Base-by-base conservation (phyloP, 1,140 invertebrate species). In the Aradophagus sp. region DNA sequence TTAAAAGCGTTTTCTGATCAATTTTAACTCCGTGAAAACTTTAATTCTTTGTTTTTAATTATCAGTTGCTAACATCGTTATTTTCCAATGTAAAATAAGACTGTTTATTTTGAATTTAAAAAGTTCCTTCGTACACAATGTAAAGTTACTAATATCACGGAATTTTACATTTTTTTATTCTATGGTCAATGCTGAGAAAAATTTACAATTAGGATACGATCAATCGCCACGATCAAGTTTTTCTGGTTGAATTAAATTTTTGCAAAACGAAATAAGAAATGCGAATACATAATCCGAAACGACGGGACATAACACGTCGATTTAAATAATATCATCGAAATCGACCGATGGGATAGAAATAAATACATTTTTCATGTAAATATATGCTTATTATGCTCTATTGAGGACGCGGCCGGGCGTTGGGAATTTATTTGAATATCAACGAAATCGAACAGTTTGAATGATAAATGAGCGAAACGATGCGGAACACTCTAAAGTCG, bases 381-480 rank as follows among this genome's bases (percentile, higher is more conserved):
- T 67, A 52, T 66, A 66, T 66, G 58, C 63, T 67, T 63, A 73
- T 73, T 73, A 67, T 58, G 69, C 11, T 56, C 63, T 63, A 68
- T 69, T 44, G 58, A 59, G 63, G 59, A 47, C 50, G 59, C 47
- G 31, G 4, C 17, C 52, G 38, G 53, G 66, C 52, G 65, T 17
- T 73, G 73, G n/a, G 63, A 67, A 79, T 79, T 78, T 79, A 80
- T 80, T 52, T 72, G 50, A 63, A 73, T 76, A 75, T 76, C 77
- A 71, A 78, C 73, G 74, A 70, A 76, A 75, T 52, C 70, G 53
- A 66, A 56, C 68, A 66, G 65, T 79, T 71, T 75, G 75, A 80
- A 81, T 78, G 74, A 82, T 76, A 80, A 77, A 74, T 75, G 76
- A 27, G 61, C 45, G 38, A 76, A 75, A 69, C 74, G 77, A 78